Evolutionary conservation across 2,888 invertebrate species (phyloP).

Genomic region (Meta bourneti): DNA sequence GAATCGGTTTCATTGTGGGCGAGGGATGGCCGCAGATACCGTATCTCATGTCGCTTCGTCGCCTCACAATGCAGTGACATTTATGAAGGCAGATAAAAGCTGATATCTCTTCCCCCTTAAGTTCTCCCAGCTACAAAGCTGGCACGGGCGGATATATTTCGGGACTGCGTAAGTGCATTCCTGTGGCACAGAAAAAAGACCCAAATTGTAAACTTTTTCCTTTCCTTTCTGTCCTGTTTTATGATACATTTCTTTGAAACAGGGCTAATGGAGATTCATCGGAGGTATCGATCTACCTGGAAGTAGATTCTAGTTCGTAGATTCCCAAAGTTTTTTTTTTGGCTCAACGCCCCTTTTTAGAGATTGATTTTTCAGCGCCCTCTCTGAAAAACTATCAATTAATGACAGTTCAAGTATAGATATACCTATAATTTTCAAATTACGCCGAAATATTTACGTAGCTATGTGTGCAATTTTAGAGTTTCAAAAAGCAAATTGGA

Average conservation of each 20-base stretch:
- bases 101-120: conserved; percentile 10
- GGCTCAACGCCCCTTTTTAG: too few species aligned
- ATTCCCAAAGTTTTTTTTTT: too few species aligned
- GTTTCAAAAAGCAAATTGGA: too few species aligned
- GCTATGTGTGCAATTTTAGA: too few species aligned
- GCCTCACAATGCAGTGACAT: conserved; percentile 37
- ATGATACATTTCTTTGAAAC: not conserved
- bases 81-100: conserved; percentile 20
- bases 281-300: too few species aligned
- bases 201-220: not conserved
- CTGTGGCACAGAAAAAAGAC: not conserved
- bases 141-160: not conserved
- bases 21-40: not conserved
- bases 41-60: conserved; percentile 22
- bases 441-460: too few species aligned
- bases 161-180: not conserved
- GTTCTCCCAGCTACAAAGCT: not conserved
- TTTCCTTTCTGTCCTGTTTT: not conserved
- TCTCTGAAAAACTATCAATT: too few species aligned
- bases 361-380: too few species aligned
- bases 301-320: too few species aligned
- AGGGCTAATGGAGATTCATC: too few species aligned
- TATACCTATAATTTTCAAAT: too few species aligned
- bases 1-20: not conserved
- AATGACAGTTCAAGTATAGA: too few species aligned